phyloP scores from a whole-genome alignment of 2,113 vertebrate species.

The Phaethon lepturus region DNA sequence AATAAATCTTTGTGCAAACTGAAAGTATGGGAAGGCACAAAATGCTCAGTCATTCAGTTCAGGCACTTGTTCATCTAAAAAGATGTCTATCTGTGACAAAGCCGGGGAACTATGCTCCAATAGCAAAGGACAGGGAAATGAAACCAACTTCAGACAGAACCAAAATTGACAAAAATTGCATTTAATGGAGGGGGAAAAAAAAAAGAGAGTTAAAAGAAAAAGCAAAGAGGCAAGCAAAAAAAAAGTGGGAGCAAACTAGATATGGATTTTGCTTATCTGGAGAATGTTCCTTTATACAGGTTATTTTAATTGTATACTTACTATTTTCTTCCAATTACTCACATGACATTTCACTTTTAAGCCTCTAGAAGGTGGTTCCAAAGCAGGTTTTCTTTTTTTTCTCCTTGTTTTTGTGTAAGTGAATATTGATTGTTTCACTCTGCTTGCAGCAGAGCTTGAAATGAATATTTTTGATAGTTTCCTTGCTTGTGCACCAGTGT shows the following conservation, averaged over 20 bases:
- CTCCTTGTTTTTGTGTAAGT: neutral
- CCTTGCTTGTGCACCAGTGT: neutral
- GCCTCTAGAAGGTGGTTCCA: neutral
- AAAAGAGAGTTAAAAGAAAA: neutral
- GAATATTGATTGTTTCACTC: constrained; percentile 63
- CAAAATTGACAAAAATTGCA: neutral
- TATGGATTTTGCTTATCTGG: neutral
- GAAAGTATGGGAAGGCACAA: neutral
- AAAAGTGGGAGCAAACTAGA: neutral
- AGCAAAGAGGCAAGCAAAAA: neutral
- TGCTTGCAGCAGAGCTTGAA: constrained; percentile 59
- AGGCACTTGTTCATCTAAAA: neutral
- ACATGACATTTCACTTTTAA: neutral
- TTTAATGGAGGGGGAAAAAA: neutral
- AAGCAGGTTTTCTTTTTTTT: neutral
- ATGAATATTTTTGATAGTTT: constrained; percentile 62
- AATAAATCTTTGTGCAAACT: neutral
- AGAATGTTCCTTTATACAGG: neutral
- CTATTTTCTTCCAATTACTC: neutral
- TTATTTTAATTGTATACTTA: neutral
- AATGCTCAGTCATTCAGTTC: neutral
- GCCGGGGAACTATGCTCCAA: neutral
- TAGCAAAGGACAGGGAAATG: neutral
- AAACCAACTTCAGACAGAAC: neutral
- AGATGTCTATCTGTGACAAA: neutral